Base-by-base conservation (phyloP, 2,888 invertebrate species). In the Drosophila macrospina region DNA sequence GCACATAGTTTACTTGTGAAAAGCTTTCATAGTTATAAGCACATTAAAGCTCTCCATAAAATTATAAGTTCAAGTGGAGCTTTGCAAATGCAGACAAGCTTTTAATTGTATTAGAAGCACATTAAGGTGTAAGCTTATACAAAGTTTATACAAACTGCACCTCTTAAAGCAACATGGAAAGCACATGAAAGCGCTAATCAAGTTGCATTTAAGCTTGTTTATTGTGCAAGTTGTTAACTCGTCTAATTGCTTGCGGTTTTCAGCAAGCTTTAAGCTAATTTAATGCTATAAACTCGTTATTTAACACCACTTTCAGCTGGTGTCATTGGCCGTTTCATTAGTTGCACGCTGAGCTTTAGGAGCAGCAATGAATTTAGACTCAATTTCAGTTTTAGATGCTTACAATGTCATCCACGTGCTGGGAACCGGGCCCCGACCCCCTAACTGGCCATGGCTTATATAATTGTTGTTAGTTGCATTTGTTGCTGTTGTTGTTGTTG, bases 331-430 rank as follows among this genome's bases (percentile, higher is more conserved):
- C 6, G 32, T 37, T 51, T 20, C 26, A 51, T 52, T 52, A 16
- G 24, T n/a, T 32, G 11, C 15, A 7, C 37, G 13, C 8, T 13
- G 8, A 37, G n/a, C 26, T 15, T 28, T 32, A 26, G 26, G 24
- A 37, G 26, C 44, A 48, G 45, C 20, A 15, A 41, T 41, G 28
- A 32, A 50, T 47, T 60, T 20, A 8, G 41, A 26, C 28, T 11
- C 55, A 45, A 34, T 45, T 44, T 55, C 30, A 34, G 48, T 37
- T 34, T 59, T 15, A 32, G 62, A 24, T 47, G 50, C 41, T 52
- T 34, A 68, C 68, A 63, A 68, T 72, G 73, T 68, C 50, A 50
- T 62, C 52, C 45, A 72, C 57, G 61, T 67, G 62, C 51, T 54
- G 32, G 57, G 24, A 8, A 36, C 48, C 45, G 34, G 57, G 24